Conservation (phyloP, 2,113 vertebrate species). For the Lepidothrix coronata region DNA sequence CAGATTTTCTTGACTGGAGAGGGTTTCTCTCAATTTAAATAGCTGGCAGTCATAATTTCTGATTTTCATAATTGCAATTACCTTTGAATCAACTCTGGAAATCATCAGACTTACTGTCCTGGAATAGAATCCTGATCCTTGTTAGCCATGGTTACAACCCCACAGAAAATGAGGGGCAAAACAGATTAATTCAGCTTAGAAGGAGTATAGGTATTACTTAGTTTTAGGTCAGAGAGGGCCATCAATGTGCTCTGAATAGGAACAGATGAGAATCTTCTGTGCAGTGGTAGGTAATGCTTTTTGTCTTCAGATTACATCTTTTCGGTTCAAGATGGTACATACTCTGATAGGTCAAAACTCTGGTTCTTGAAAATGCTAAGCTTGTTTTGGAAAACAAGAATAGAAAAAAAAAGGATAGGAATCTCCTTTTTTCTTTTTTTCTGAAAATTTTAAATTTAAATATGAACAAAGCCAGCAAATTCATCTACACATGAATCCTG, state of each 20-base stretch:
- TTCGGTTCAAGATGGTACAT: not conserved
- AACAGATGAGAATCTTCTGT: not conserved
- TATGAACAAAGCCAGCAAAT: not conserved
- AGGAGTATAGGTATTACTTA: not conserved
- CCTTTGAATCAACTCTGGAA: not conserved
- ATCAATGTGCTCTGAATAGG: not conserved
- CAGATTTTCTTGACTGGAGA: not conserved
- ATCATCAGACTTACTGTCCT: not conserved
- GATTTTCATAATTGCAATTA: not conserved
- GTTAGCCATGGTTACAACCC: not conserved
- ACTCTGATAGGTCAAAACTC: not conserved
- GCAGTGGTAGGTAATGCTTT: not conserved
- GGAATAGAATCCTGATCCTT: not conserved
- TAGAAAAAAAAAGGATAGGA: not conserved
- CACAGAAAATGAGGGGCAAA: not conserved
- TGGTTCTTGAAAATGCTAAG: not conserved
- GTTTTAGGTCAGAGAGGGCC: not conserved
- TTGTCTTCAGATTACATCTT: not conserved
- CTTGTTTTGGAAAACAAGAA: not conserved
- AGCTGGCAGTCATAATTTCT: not conserved
- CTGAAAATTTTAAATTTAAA: not conserved
- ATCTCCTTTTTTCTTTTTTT: not conserved
- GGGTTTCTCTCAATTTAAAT: not conserved
- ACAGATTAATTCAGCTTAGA: not conserved
- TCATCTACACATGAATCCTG: fast-evolving